Evolutionary conservation across 2,797 vertebrate genomes (phyloP).

Genomic region (Acomys russatus): DNA sequence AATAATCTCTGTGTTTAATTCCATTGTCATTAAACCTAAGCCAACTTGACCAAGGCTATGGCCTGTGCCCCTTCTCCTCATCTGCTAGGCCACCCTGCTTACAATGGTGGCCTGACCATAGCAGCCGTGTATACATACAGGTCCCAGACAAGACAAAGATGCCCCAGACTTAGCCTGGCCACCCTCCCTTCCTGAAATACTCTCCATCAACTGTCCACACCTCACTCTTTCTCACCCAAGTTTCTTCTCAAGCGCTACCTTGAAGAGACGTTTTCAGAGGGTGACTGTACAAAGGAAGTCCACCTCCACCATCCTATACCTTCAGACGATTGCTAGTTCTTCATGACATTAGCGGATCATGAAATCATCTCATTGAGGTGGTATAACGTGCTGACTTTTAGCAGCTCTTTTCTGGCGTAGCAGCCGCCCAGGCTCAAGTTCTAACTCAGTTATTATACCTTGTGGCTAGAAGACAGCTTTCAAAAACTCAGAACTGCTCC

Average conservation of each 20-base stretch:
- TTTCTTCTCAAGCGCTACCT: neutral
- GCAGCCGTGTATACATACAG: rapidly evolving
- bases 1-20: neutral
- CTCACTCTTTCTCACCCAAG: neutral
- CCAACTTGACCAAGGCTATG: neutral
- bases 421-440: neutral
- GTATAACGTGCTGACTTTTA: neutral
- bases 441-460: neutral
- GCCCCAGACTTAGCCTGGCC: neutral
- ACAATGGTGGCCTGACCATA: too few species aligned
- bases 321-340: neutral
- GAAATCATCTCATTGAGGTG: neutral
- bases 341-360: neutral
- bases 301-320: neutral
- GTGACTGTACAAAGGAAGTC: neutral
- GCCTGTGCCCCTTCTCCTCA: neutral
- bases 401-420: neutral
- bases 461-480: neutral
- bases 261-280: neutral
- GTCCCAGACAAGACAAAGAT: neutral
- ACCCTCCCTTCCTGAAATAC: neutral
- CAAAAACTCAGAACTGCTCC: neutral
- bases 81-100: neutral
- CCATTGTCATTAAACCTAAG: neutral
- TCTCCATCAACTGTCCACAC: neutral